Conservation (phyloP, 2,888 invertebrate genomes). For the Pilophorus perplexus region DNA sequence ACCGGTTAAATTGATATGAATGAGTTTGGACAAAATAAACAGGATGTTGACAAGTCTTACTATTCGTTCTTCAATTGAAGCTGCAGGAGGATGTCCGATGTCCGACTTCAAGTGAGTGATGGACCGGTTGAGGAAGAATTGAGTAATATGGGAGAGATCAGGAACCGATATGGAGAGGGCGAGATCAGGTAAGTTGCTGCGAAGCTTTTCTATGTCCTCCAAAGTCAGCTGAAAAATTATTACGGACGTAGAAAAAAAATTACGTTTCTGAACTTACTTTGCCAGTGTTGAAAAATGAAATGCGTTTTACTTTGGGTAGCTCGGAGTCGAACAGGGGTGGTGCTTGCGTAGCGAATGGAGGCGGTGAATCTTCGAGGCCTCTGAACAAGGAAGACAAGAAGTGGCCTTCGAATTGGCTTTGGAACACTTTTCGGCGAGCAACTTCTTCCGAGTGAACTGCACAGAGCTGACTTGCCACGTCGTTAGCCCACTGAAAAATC, state of each 20-base stretch:
- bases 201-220: constrained; percentile 63
- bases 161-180: constrained; percentile 64
- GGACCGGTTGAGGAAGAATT: constrained; percentile 60
- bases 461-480: constrained; percentile 72
- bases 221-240: constrained; percentile 52
- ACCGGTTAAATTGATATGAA: not conserved
- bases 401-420: constrained; percentile 74
- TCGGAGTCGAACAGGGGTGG: constrained; percentile 72
- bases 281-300: not conserved
- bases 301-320: constrained; percentile 61
- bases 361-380: constrained; percentile 80
- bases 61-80: constrained; percentile 48
- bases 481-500: constrained; percentile 72
- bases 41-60: constrained; percentile 44
- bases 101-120: constrained; percentile 47
- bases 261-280: too few species aligned
- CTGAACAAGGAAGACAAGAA: constrained; percentile 83
- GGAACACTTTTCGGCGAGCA: constrained; percentile 72
- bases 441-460: constrained; percentile 84
- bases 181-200: constrained; percentile 65
- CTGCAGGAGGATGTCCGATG: constrained; percentile 42
- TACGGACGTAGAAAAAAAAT: constrained; percentile 5
- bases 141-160: constrained; percentile 67
- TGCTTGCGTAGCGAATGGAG: constrained; percentile 74
- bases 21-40: too few species aligned